Evolutionary conservation across 2,888 invertebrate species (phyloP), one percentile per base, ranked within the genome.

Genomic region (Eupelmus urozonus): DNA sequence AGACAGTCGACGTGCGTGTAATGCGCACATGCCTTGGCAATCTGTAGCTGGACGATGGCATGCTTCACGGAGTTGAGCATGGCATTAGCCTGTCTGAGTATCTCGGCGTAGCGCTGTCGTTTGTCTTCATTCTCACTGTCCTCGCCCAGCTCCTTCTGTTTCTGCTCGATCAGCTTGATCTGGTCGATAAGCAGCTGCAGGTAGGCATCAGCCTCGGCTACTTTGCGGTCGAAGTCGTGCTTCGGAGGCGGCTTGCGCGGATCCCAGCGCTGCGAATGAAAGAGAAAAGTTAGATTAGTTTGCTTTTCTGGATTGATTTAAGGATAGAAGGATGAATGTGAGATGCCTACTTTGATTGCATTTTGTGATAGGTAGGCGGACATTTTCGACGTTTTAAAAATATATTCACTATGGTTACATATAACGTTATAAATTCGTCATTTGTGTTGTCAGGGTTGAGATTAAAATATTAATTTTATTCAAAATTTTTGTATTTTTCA

Each of bases 11-110:
- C 62, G 34, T 73, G 73, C 25, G 62, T 59, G 75, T 78, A n/a
- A 18, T 70, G 60, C 40, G 34, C 73, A 85, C 87, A 87, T 92
- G 97, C 97, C 94, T 98, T 98, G 84, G 98, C 97, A 90, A 98
- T 98, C 93, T 99, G 98, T 85, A 99, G 93, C 87, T 98, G 94
- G 82, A 99, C 98, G 91, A 99, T 99, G 86, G 98, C 96, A 93
- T 99, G 98, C 92, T 99, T 99, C 83, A 99, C 96, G 86, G 98
- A 96, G 91, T 99, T 98, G 90, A 99, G 93, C 95, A 98, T 96
- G 81, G 94, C 94, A 95, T 97, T 86, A 0, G 89, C 89, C 80
- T 89, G 89, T 3, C 82, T 83, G 53, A 89, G 83, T 62, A 90
- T 84, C 55, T 85, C 84, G 13, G 82, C 75, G 76, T 89, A 89